Evolutionary conservation across 2,888 invertebrate species (phyloP).

Genomic region (Drosophila picticornis): DNA sequence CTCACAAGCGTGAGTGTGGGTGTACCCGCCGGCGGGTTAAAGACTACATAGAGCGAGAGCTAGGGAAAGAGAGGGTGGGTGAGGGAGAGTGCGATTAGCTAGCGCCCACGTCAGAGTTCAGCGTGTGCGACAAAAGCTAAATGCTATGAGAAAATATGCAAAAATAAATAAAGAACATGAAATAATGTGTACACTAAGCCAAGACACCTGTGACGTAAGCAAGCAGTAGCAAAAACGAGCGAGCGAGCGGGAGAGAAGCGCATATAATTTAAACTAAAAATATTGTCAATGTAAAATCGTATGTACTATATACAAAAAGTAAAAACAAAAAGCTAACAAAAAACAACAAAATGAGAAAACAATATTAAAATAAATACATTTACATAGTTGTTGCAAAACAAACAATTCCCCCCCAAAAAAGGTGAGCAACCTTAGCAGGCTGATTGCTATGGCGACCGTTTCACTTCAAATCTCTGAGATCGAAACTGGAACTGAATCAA

Average conservation of each 20-base stretch:
- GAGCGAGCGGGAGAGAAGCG: constrained; percentile 19
- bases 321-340: constrained; percentile 44
- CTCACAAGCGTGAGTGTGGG: constrained; percentile 41
- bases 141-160: constrained; percentile 45
- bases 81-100: neutral
- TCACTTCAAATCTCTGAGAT: neutral
- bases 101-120: constrained; percentile 18
- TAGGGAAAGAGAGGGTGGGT: constrained; percentile 1
- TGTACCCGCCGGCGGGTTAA: constrained; percentile 79
- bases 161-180: neutral
- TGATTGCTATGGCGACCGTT: neutral
- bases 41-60: constrained; percentile 33
- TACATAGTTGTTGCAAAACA: constrained; percentile 77
- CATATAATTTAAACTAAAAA: constrained; percentile 65
- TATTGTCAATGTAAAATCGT: constrained; percentile 77
- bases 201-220: constrained; percentile 4
- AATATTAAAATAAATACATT: constrained; percentile 71
- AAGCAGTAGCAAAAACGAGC: constrained; percentile 13
- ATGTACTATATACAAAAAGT: constrained; percentile 68
- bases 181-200: constrained; percentile 36
- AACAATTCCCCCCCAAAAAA: neutral
- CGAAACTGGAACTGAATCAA: neutral
- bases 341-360: constrained; percentile 24
- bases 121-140: constrained; percentile 41
- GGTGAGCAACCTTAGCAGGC: neutral